Evolutionary conservation across 2,113 vertebrate genomes (phyloP).

Genomic region (Willisornis vidua): DNA sequence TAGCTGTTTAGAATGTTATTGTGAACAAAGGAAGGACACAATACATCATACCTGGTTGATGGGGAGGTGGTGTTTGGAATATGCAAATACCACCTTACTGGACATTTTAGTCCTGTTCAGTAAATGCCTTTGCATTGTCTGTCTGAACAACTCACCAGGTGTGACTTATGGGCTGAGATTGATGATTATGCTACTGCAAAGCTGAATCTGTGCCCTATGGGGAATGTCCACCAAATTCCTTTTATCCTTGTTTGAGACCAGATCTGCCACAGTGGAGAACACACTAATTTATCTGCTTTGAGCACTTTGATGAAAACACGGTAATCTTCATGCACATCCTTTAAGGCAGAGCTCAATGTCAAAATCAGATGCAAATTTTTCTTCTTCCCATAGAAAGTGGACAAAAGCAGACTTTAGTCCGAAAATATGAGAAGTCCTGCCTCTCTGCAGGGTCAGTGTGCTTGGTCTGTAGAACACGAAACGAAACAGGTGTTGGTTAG

Average conservation of each 20-base stretch:
- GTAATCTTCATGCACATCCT: background rate
- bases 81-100: background rate
- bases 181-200: background rate
- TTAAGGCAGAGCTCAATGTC: background rate
- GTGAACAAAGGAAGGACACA: background rate
- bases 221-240: background rate
- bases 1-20: rapidly evolving
- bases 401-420: background rate
- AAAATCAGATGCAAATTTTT: background rate
- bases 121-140: background rate
- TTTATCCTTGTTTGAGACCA: background rate
- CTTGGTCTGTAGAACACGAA: background rate
- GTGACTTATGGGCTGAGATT: background rate
- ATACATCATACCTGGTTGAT: background rate
- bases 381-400: background rate
- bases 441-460: background rate
- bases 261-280: background rate
- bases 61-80: background rate
- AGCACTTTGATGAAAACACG: background rate
- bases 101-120: background rate
- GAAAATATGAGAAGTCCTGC: background rate
- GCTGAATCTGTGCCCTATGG: background rate
- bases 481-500: background rate
- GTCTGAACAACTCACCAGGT: background rate
- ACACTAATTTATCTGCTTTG: background rate